Base-by-base conservation (phyloP, 2,113 vertebrate genomes). In the Heterotis niloticus region DNA sequence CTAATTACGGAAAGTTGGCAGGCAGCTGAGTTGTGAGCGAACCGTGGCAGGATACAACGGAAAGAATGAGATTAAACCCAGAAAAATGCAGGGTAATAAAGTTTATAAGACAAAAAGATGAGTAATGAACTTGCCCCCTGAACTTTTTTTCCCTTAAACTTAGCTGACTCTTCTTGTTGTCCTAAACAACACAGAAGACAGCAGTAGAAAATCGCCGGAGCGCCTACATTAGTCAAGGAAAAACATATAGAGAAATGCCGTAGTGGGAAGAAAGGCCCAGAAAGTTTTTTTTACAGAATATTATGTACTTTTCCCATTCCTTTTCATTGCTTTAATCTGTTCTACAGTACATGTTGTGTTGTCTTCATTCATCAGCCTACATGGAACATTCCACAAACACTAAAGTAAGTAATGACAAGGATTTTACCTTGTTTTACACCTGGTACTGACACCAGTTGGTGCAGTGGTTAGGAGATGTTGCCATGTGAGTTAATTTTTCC, bases 1-100 rank as follows among this genome's bases (percentile, higher is more conserved):
- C 29, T 81, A 80, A 86, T 86, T 83, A 83, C 29, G 85, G 82
- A 85, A 87, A 87, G 84, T 87, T 87, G 85, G 85, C 84, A 85
- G 80, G 57, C 78, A 56, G 59, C 23, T 73, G 79, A 77, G 78
- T 57, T 76, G 62, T 51, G 79, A 84, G 84, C 78, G 79, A 70
- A 79, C 66, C 73, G 80, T 80, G 79, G 82, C 54, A 70, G 83
- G 79, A 85, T 75, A 79, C 82, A 83, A 82, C 62, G 83, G 83
- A 85, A 85, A 83, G 79, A 85, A 86, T 86, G 78, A 81, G 83
- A 86, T 85, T 84, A 85, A 85, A 86, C 78, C 75, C 79, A 78
- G 80, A 83, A 83, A 82, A 85, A 84, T 79, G 81, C 79, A 81
- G 70, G 79, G 81, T 80, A 78, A 82, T 82, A 82, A 81, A 80